These are phyloP conservation scores for Stenurella melanura DNA, from an alignment of 2,888 invertebrate species.

Conservation along the genomic window DNA sequence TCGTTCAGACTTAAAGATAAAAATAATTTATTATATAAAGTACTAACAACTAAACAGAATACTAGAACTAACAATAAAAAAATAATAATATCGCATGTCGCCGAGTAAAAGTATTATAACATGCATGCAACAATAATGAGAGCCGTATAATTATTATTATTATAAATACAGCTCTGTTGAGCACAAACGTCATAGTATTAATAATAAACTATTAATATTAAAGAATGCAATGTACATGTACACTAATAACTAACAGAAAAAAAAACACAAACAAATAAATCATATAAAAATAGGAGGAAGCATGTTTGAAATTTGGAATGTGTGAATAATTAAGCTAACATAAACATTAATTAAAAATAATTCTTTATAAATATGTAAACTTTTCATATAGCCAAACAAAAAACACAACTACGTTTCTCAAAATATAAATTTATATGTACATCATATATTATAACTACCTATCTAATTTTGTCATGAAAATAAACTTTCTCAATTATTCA, in stretches of 20 bases:
- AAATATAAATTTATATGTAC: conserved; percentile 14
- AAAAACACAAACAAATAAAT: conserved; percentile 51
- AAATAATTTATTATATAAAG: conserved; percentile 52
- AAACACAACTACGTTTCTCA: conserved; percentile 19
- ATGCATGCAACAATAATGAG: conserved; percentile 61
- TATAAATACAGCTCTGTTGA: conserved; percentile 67
- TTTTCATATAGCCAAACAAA: conserved; percentile 26
- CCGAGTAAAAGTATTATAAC: conserved; percentile 58
- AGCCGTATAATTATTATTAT: conserved; percentile 65
- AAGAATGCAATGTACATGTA: conserved; percentile 49
- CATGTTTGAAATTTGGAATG: conserved; percentile 47
- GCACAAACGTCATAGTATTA: conserved; percentile 64
- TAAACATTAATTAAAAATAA: conserved; percentile 18
- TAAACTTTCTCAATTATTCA: conserved; percentile 10
- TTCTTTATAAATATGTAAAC: conserved; percentile 31
- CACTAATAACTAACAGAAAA: conserved; percentile 45
- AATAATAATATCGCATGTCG: conserved; percentile 66
- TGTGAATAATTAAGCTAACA: conserved; percentile 3
- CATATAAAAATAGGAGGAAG: conserved; percentile 59
- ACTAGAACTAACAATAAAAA: conserved; percentile 58
- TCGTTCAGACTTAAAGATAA: conserved; percentile 49
- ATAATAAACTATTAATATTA: conserved; percentile 63
- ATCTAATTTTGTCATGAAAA: conserved; percentile 17
- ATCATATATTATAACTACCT: neutral
- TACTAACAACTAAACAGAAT: conserved; percentile 48